Evolutionary conservation across 2,888 invertebrate species (phyloP), one percentile per base, ranked within the genome.

Genomic region (Drosophila bunnanda): DNA sequence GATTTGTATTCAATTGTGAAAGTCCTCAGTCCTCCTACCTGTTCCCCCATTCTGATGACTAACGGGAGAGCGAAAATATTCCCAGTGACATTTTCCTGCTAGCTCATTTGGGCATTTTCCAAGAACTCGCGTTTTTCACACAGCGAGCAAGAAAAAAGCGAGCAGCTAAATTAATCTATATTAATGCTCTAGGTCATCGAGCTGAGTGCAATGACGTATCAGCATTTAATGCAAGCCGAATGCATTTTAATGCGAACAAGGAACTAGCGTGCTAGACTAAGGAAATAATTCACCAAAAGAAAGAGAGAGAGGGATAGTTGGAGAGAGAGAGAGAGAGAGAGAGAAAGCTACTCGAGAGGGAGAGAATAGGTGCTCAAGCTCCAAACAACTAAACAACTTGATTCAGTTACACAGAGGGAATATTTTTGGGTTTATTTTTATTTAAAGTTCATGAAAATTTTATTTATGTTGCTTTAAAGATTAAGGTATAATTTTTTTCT

Each of bases 61-160:
- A 69, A 68, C 15, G 62, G 34, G 36, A 36, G 43, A 44, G n/a
- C 43, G n/a, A 43, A 61, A 56, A 36, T 55, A 41, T 69, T 50
- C 48, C 44, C 46, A 25, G 60, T 32, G 48, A 62, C 62, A 70
- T 39, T 70, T 72, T 72, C 34, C 65, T 46, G 10, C 34, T 17
- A 43, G 50, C 62, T 61, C 28, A 50, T 43, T 70, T 72, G 71
- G 72, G 71, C 65, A 36, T 53, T 72, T 72, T 72, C 71, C 71
- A 41, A 72, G 72, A 65, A 70, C 20, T 53, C n/a, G 17, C 41
- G 53, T 46, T 57, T 60, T 43, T 68, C 44, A 48, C 53, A 34
- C 53, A 30, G 22, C 20, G 46, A 30, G 22, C 36, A 28, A 44
- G 9, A 34, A 57, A 44, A 48, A 39, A 20, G 20, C 50, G 9